Evolutionary conservation across 2,888 invertebrate species (phyloP).

Genomic region (Oscheius sp.): DNA sequence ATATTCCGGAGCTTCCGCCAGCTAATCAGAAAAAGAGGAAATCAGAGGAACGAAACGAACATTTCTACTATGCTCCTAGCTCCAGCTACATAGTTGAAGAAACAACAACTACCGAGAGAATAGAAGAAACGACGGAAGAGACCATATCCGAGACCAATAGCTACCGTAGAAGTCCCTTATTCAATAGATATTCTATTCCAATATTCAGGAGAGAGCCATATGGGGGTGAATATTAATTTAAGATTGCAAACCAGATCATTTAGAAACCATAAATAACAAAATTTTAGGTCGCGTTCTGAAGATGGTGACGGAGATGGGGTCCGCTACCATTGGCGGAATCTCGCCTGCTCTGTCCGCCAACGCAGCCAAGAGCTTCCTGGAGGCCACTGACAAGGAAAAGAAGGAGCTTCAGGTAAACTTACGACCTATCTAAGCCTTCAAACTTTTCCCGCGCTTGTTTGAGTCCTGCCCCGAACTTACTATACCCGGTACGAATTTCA

Average conservation of each 20-base stretch:
- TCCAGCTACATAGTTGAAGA: constrained; percentile 25
- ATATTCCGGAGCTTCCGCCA: background rate
- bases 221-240: constrained; percentile 19
- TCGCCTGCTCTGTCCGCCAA: constrained; percentile 72
- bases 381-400: constrained; percentile 76
- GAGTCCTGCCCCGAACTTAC: no score
- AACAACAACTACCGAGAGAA: constrained; percentile 6
- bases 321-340: constrained; percentile 72
- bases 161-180: background rate
- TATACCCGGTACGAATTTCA: no score
- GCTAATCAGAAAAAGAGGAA: background rate
- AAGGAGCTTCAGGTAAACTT: constrained; percentile 74
- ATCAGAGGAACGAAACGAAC: background rate
- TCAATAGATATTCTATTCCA: background rate
- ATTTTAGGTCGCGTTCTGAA: constrained; percentile 72
- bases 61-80: constrained; percentile 5
- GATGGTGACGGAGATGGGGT: constrained; percentile 74
- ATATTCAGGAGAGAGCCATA: constrained; percentile 9
- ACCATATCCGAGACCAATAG: background rate
- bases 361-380: constrained; percentile 72
- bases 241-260: background rate
- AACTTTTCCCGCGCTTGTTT: no score
- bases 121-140: constrained; percentile 4
- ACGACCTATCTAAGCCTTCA: no score
- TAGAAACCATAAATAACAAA: background rate